A percentile compares a stretch with the other conserved stretches of the same genome.
Evolutionary conservation across 2,113 vertebrate species (phyloP).

Genomic region (Nematolebias whitei): DNA sequence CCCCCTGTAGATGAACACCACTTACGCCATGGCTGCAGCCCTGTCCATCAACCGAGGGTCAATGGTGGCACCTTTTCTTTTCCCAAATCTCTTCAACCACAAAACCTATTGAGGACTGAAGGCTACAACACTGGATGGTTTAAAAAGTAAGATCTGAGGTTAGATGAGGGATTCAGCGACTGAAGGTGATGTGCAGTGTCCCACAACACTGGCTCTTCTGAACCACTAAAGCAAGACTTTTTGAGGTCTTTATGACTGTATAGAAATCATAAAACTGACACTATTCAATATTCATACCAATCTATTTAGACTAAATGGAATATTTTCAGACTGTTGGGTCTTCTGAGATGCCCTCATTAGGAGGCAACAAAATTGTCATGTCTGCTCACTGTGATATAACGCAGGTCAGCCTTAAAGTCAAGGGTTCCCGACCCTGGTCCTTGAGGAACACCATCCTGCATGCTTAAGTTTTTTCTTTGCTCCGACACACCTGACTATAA

Average conservation of each 20-base stretch:
- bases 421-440: no score
- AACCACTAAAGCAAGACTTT: no score
- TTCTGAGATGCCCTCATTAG: no score
- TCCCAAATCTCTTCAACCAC: slow-evolving; percentile 46
- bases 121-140: slow-evolving; percentile 26
- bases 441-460: no score
- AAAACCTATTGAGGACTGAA: slow-evolving; percentile 45
- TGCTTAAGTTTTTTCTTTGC: no score
- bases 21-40: slow-evolving; percentile 39
- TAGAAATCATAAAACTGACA: not conserved
- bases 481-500: no score
- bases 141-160: slow-evolving; percentile 54
- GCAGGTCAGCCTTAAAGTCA: no score
- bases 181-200: slow-evolving; percentile 12
- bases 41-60: slow-evolving; percentile 55
- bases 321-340: no score
- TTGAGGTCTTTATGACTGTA: not conserved
- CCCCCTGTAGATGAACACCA: slow-evolving; percentile 51
- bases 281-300: no score
- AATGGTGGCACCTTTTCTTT: slow-evolving; percentile 51
- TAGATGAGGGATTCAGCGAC: slow-evolving; percentile 27
- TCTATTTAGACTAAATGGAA: no score
- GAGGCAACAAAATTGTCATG: no score
- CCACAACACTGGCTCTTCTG: not conserved
- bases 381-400: no score